Conservation (phyloP, 2,797 vertebrate species). For the Arctocebus calabarensis region DNA sequence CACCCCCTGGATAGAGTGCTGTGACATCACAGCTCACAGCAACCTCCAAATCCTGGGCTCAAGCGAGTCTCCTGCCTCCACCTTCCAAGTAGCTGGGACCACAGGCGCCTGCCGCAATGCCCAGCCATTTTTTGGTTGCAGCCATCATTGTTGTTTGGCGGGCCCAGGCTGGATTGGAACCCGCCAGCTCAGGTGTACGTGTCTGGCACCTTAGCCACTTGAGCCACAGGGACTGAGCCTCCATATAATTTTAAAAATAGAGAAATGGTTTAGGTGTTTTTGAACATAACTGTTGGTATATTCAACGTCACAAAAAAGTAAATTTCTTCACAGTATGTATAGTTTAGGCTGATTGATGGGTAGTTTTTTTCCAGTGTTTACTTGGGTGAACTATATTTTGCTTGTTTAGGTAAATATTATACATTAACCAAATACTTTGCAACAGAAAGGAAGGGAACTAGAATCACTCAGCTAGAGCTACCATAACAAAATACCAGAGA, state of each 20-base stretch:
- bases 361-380: neutral
- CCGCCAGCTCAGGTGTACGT: too few species aligned
- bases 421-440: neutral
- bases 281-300: neutral
- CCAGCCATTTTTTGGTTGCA: too few species aligned
- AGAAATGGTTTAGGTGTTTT: neutral
- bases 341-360: neutral
- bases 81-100: too few species aligned
- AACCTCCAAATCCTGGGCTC: too few species aligned
- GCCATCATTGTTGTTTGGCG: too few species aligned
- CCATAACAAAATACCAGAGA: neutral
- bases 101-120: too few species aligned
- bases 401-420: neutral
- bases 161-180: too few species aligned
- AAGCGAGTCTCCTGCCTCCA: too few species aligned
- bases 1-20: too few species aligned
- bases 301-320: neutral
- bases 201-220: too few species aligned
- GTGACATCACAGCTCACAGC: too few species aligned
- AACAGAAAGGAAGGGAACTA: neutral
- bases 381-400: neutral
- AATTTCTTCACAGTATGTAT: neutral
- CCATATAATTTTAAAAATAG: neutral
- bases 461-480: neutral
- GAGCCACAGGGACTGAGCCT: neutral